Evolutionary conservation across 2,113 vertebrate genomes (phyloP), one percentile per base, ranked within the genome.

Genomic region (Phyllopteryx taeniolatus): DNA sequence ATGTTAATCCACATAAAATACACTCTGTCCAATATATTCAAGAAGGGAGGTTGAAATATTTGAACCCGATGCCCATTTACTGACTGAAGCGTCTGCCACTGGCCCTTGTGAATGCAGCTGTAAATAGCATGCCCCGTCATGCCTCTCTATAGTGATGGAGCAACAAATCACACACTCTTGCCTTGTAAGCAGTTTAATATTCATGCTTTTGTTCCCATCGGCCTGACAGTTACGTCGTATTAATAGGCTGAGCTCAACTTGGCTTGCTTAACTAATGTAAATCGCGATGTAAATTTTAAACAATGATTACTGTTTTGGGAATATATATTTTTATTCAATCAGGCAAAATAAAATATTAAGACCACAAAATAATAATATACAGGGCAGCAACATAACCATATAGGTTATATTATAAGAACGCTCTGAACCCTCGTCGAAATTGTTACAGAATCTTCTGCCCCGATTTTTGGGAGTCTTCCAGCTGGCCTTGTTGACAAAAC

Each of bases 401-500:
- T 9, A 14, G 1, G 15, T 31, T 8, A 31, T 3, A 27, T 47
- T 8, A 31, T 7, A 27, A 14, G 63, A 14, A 10, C 1, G n/a
- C 3, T n/a, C 2, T n/a, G n/a, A 65, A 44, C 11, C 39, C 27
- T 12, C 1, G 17, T 53, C 62, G n/a, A 68, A 59, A 71, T 0
- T 12, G n/a, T 22, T 11, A 0, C 60, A 60, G 31, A 59, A 27
- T 53, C 72, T 4, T 61, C 13, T 14, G 61, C 19, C 47, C 68
- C 66, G 22, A 79, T 82, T 81, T 85, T 78, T 35, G 53, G 35
- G 75, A 70, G 76, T 86, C 70, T 80, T 84, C 75, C 49, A 85
- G 72, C 74, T 74, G 68, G 49, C 46, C 82, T 90, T 92, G 91
- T 92, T 92, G 90, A 91, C 90, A 87, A 81, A 13, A n/a, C 65